Percentiles rank a stretch among this genome's conserved stretches.
These are phyloP conservation scores for Phyllotis vaccarum DNA, from an alignment of 2,797 vertebrate species.

Conservation along the genomic window DNA sequence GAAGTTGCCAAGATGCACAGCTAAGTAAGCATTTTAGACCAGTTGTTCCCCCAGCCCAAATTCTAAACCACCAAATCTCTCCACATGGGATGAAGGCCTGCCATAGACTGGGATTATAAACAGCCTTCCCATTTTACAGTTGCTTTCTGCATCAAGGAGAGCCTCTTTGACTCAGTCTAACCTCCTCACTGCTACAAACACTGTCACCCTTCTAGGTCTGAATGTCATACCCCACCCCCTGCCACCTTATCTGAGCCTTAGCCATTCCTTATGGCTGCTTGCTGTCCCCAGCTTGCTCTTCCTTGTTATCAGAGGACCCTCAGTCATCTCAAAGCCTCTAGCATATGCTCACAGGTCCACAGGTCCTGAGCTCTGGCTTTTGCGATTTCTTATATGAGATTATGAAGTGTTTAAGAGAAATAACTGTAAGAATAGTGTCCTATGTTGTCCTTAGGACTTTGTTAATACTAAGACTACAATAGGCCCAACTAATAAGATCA, in stretches of 20 bases:
- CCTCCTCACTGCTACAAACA: neutral
- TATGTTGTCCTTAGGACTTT: neutral
- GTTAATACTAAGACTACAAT: neutral
- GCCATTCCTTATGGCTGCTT: neutral
- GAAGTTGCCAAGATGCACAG: neutral
- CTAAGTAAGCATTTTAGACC: neutral
- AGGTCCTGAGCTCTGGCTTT: neutral
- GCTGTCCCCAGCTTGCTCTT: neutral
- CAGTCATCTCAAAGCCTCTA: neutral
- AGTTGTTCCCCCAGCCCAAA: neutral
- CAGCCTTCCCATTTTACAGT: neutral
- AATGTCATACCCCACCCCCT: neutral
- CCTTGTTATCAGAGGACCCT: neutral
- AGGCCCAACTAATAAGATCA: neutral
- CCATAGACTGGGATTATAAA: fast-evolving
- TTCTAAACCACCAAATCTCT: neutral
- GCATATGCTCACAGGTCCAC: fast-evolving
- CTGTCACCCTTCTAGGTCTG: neutral
- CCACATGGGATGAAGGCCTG: neutral
- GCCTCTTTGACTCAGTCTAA: neutral
- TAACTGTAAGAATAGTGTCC: neutral
- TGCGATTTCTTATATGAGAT: neutral
- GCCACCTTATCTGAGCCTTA: neutral
- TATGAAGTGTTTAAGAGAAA: neutral
- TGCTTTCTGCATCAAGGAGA: no score